Percentiles rank a stretch among this genome's conserved stretches.
Evolutionary conservation across 2,888 invertebrate species (phyloP).

Genomic region (Sicus ferrugineus): DNA sequence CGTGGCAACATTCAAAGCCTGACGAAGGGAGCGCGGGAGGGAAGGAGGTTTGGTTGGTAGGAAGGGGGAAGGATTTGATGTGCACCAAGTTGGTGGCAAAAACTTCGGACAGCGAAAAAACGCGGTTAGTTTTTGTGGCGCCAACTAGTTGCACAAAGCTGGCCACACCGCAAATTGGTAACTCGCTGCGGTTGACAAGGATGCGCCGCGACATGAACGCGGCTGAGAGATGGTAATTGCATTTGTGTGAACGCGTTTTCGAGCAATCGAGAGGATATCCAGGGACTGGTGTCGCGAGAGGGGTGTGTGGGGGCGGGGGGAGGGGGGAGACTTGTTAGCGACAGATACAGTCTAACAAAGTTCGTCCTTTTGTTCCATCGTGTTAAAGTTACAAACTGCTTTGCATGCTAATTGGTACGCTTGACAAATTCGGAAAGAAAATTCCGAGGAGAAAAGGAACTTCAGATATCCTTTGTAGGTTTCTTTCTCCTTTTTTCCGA

Average conservation of each 20-base stretch:
- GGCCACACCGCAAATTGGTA: conserved; percentile 15
- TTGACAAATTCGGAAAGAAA: neutral
- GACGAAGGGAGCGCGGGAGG: too few relatives aligned
- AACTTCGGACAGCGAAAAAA: neutral
- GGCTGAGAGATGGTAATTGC: neutral
- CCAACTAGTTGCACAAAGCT: neutral
- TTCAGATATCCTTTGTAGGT: too few relatives aligned
- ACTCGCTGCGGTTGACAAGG: conserved; percentile 22
- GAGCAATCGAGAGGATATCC: neutral
- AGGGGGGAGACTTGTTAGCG: neutral
- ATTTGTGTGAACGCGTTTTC: neutral
- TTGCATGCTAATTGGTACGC: neutral
- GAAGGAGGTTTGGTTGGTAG: too few relatives aligned
- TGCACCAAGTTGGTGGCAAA: neutral
- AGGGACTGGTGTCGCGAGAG: too few relatives aligned
- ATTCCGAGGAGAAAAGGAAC: too few relatives aligned
- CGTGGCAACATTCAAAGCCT: neutral
- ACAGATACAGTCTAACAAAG: neutral
- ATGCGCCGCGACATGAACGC: conserved; percentile 5
- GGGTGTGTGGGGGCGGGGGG: neutral
- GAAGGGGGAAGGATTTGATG: too few relatives aligned
- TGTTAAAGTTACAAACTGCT: too few relatives aligned
- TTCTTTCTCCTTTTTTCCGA: too few relatives aligned
- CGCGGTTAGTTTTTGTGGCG: neutral
- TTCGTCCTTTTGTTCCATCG: neutral